Evolutionary conservation across 2,113 vertebrate species (phyloP).

Genomic region (Carlito syrichta): DNA sequence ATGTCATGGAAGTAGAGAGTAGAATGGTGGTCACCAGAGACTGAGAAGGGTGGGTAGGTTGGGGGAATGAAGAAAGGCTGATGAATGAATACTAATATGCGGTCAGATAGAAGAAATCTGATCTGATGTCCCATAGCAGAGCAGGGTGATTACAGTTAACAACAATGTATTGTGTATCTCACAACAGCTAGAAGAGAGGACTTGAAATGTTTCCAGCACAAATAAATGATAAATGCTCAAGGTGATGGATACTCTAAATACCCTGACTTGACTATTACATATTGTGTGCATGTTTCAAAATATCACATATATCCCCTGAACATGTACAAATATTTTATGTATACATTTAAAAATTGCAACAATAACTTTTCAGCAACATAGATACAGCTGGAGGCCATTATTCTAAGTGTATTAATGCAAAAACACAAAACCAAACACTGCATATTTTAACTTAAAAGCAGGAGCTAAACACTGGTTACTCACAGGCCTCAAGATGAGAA

Average conservation of each 20-base stretch:
- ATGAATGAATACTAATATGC: not conserved
- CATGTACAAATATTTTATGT: not conserved
- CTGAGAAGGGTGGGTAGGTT: not conserved
- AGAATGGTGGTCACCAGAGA: not conserved
- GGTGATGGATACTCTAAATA: not conserved
- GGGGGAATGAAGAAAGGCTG: not conserved
- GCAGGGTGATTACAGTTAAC: not conserved
- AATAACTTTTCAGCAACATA: too few relatives aligned
- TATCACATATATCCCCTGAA: not conserved
- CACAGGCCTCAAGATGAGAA: too few relatives aligned
- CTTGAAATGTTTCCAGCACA: not conserved
- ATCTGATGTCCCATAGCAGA: not conserved
- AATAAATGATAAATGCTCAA: not conserved
- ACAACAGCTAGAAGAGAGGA: not conserved
- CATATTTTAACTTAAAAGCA: too few relatives aligned
- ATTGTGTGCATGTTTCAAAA: not conserved
- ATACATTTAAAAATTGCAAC: too few relatives aligned
- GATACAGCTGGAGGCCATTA: too few relatives aligned
- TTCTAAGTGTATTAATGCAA: too few relatives aligned
- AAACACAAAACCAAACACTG: too few relatives aligned
- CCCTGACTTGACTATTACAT: not conserved
- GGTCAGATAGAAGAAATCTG: not conserved
- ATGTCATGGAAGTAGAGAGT: not conserved
- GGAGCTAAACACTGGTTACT: too few relatives aligned
- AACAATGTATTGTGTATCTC: not conserved